Conservation (phyloP, 1,140 invertebrate species). For the Micrasema longulum region DNA sequence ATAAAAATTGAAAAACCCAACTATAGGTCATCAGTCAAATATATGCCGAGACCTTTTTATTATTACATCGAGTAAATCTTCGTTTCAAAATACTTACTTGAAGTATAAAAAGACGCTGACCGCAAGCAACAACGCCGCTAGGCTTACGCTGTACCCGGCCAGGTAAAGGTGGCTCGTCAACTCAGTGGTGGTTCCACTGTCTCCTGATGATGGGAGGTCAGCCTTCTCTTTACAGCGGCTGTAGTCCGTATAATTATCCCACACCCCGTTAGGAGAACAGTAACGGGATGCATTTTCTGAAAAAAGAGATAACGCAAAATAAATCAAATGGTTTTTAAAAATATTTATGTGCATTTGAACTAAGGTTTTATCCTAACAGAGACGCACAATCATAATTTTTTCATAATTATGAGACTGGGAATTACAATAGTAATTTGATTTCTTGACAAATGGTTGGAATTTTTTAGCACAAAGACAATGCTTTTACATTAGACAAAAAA, state of each 20-base stretch:
- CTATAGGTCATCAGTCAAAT: not conserved
- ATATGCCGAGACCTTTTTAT: not conserved
- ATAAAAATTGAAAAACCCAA: slow-evolving; percentile 13
- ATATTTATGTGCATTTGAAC: not conserved
- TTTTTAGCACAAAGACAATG: not conserved
- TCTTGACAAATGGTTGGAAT: not conserved
- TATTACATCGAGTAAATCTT: no score
- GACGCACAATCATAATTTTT: no score
- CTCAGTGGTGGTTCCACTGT: slow-evolving; percentile 63
- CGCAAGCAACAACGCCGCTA: slow-evolving; percentile 80
- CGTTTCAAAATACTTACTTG: no score
- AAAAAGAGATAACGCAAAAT: slow-evolving; percentile 49
- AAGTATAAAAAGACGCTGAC: slow-evolving; percentile 86
- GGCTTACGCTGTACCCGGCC: slow-evolving; percentile 81
- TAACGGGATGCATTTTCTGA: slow-evolving; percentile 81
- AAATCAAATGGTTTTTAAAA: not conserved
- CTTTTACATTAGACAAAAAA: not conserved
- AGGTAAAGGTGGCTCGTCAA: slow-evolving; percentile 78
- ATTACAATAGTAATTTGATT: not conserved
- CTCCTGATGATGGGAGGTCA: slow-evolving; percentile 56
- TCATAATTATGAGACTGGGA: not conserved
- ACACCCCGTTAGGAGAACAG: slow-evolving; percentile 76
- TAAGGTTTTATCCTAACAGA: no score
- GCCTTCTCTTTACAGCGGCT: slow-evolving; percentile 71
- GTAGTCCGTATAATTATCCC: slow-evolving; percentile 79